Conservation (phyloP, 2,888 invertebrate species). For the Trimorus sp. region DNA sequence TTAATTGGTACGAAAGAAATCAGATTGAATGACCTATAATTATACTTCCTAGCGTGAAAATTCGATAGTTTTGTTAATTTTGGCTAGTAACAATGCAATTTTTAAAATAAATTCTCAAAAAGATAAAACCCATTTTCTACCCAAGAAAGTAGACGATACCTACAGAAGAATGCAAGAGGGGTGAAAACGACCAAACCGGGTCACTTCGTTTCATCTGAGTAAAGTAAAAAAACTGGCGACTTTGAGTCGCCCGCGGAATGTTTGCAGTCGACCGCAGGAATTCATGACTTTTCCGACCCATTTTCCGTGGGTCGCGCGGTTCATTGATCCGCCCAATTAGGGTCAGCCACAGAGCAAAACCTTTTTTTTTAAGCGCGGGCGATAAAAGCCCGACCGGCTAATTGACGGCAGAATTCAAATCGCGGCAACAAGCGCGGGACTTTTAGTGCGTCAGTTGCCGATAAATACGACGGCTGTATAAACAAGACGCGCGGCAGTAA, state of each 20-base stretch:
- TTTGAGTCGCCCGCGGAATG: not conserved
- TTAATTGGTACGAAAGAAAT: too few species aligned
- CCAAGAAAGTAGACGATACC: too few species aligned
- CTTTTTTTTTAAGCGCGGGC: slow-evolving; percentile 6
- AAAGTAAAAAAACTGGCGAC: not conserved
- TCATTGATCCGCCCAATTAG: slow-evolving; percentile 57
- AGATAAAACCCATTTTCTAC: too few species aligned
- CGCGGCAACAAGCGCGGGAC: not conserved
- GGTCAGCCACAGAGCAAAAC: slow-evolving; percentile 34
- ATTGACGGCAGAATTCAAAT: slow-evolving; percentile 2
- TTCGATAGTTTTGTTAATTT: too few species aligned
- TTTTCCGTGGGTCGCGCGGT: slow-evolving; percentile 37
- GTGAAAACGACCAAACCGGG: too few species aligned
- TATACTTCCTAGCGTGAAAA: too few species aligned
- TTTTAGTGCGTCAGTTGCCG: not conserved
- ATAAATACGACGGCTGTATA: slow-evolving; percentile 18
- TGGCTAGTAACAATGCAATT: too few species aligned
- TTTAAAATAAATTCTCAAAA: too few species aligned
- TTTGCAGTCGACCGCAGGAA: slow-evolving; percentile 24
- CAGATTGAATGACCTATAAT: too few species aligned
- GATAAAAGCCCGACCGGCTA: not conserved
- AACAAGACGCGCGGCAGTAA: slow-evolving; percentile 11
- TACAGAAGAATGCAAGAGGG: too few species aligned
- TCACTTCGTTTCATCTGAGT: not conserved
- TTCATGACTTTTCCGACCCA: slow-evolving; percentile 39